Conservation (phyloP, 2,888 invertebrate genomes). For the Resseliella maxima region DNA sequence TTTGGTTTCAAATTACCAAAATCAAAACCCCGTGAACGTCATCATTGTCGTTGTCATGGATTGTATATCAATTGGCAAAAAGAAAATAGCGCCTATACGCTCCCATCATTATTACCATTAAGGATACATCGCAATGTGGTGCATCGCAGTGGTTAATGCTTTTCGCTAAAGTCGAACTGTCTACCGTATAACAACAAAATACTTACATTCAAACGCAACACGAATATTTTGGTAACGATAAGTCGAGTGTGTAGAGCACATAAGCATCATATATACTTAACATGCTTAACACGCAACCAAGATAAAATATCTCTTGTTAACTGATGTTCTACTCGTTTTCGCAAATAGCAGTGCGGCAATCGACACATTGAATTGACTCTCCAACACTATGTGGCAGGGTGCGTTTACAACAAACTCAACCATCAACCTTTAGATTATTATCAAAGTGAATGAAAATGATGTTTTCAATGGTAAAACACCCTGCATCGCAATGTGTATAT, state of each 20-base stretch:
- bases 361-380: constrained; percentile 49
- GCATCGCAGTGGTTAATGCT: constrained; percentile 8
- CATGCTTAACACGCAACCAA: constrained; percentile 47
- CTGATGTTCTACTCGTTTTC: constrained; percentile 51
- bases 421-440: not conserved
- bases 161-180: not conserved
- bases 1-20: not conserved
- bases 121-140: not conserved
- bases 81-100: not conserved
- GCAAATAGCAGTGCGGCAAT: constrained; percentile 40
- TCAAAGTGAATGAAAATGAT: not conserved
- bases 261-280: constrained; percentile 6
- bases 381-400: not conserved
- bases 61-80: constrained; percentile 3
- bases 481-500: not conserved
- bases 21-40: too few relatives aligned
- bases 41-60: not conserved
- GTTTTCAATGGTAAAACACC: not conserved
- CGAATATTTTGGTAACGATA: not conserved
- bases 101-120: not conserved
- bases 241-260: not conserved
- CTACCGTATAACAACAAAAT: too few relatives aligned
- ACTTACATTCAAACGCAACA: too few relatives aligned
- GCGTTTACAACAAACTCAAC: not conserved
- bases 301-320: constrained; percentile 53